Conservation (phyloP, 1,140 invertebrate species). For the Coelopa frigida region DNA sequence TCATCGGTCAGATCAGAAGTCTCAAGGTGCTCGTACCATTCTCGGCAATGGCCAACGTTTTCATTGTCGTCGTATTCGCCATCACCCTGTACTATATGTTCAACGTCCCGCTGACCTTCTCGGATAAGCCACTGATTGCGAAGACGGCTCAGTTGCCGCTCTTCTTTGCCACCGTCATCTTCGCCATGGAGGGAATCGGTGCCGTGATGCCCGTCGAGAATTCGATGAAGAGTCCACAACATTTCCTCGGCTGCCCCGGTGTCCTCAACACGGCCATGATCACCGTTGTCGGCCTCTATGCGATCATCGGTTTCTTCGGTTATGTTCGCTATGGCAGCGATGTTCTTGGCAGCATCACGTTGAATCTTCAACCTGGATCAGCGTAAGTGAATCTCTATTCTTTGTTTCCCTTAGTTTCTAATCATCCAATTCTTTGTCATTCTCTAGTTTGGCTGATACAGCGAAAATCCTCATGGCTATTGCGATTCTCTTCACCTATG, state of each 20-base stretch:
- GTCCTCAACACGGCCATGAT: conserved; percentile 78
- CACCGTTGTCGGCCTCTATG: conserved; percentile 64
- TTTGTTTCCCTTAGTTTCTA: neutral
- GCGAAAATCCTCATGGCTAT: conserved; percentile 79
- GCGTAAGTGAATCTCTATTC: too few species aligned
- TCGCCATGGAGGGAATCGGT: conserved; percentile 75
- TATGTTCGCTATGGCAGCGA: conserved; percentile 68
- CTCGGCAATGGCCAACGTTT: conserved; percentile 61
- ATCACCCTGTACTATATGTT: conserved; percentile 71
- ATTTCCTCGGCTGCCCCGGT: conserved; percentile 73
- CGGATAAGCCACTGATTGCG: conserved; percentile 49
- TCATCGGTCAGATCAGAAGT: conserved; percentile 52
- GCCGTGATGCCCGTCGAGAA: conserved; percentile 85
- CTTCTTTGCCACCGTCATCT: conserved; percentile 68
- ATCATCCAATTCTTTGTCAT: conserved; percentile 6
- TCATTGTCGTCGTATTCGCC: conserved; percentile 58
- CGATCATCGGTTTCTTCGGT: conserved; percentile 74
- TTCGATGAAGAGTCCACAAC: conserved; percentile 69
- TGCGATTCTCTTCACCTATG: conserved; percentile 81
- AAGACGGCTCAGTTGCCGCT: conserved; percentile 51
- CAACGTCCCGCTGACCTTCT: conserved; percentile 46
- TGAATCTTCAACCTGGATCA: conserved; percentile 57
- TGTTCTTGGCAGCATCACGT: conserved; percentile 61
- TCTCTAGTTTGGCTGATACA: conserved; percentile 56
- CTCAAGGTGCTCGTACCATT: conserved; percentile 70